Base-by-base conservation (phyloP, 2,888 invertebrate species). In the Clivina fossor region DNA sequence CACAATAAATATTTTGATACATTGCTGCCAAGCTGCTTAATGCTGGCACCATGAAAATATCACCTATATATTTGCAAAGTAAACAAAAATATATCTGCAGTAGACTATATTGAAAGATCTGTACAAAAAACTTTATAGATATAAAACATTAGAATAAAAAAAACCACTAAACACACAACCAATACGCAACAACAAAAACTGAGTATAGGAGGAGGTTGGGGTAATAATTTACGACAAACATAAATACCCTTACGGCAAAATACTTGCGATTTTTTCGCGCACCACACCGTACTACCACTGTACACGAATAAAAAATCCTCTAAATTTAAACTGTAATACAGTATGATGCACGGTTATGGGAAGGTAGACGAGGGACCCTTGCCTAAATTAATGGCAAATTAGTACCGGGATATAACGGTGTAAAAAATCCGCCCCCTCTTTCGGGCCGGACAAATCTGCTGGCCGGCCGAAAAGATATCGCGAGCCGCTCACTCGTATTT, bases 261-360 rank as follows among this genome's bases (percentile, higher is more conserved):
- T 44, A 44, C 44, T 44, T 44, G 44, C 44, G 44, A 44, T 47
- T 47, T 47, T 47, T 47, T 47, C 47, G 33, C 26, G 26, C 26
- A 24, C 47, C 47, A 22, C 33, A 28, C 15, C 33, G 9, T 4
- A 24, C 5, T 24, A 24, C 4, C 26, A 40, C 43, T 32, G 30
- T 33, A 43, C 41, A 24, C 32, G 44, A 44, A 53, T 44, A 53
- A 53, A 53, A 53, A 53, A 53, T 44, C 35, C 18, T 53, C 44
- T 53, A 53, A 53, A 53, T 53, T 53, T 44, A 53, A 53, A 44
- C 35, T 44, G 33, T 53, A 53, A 53, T 53, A 44, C 53, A 53
- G 53, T 51, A 53, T 53, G 53, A 53, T 53, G 35, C 35, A 53
- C 44, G 44, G 53, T 53, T 53, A 53, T 53, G 53, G 41, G 53